Evolutionary conservation across 1,140 invertebrate genomes (phyloP), one percentile per base, ranked within the genome.

Genomic region (Scaptomyza pallida): DNA sequence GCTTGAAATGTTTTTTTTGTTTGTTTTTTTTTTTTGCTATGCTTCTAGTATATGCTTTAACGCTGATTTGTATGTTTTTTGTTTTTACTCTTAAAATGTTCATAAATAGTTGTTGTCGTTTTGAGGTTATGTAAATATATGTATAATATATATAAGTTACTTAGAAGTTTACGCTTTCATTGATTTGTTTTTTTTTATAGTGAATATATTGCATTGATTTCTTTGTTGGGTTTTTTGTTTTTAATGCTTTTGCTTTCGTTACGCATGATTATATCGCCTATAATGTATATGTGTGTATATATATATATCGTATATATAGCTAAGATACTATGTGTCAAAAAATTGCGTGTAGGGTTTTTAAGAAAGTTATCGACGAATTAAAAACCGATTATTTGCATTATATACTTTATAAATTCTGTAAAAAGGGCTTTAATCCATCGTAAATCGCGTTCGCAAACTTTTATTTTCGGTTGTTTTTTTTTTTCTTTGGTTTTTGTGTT

Each of bases 131-230:
- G 61, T 61, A 63, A 47, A 48, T 67, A 37, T 54, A 62, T 35
- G 33, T 56, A 47, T 41, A 54, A 37, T 54, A 62, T 35, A 44
- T 56, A 47, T 41, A 54, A 44, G 30, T 69, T 82, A 55, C 64
- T 78, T 81, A 62, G 43, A 71, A 81, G 43, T 81, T 76, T 75
- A 77, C 78, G 44, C 56, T 81, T 82, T 73, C 70, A 78, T 75
- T 77, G 70, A 60, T 71, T 78, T 80, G 23, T 68, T 73, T 78
- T 9, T 30, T 6, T 26, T 5, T 26, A 72, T 70, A 75, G 72
- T 79, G 77, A 79, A 83, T 83, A 83, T 83, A 83, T 83, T 83
- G 81, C 80, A 79, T 72, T 60, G 52, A 59, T 47, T 55, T 48
- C 15, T 57, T 67, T 30, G 26, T 26, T 48, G 15, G 15, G 21